These are phyloP conservation scores for Paracentrotus lividus DNA, from an alignment of 53 echinoderm and acorn worm genomes.

Conservation along the genomic window DNA sequence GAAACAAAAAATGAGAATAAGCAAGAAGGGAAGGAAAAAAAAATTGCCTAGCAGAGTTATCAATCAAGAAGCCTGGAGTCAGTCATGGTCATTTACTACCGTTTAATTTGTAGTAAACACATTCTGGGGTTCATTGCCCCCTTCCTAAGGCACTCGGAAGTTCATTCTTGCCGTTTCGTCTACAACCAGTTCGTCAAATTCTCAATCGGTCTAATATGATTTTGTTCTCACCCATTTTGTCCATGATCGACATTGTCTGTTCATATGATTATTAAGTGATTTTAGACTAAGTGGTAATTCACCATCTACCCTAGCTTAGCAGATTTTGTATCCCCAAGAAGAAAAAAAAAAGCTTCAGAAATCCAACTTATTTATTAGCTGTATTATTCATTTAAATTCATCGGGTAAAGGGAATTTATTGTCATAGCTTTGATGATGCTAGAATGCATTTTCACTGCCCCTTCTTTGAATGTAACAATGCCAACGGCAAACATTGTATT, in stretches of 20 bases:
- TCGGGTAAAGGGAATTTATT: neutral
- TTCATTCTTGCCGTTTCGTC: too few species aligned
- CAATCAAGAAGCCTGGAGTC: slow-evolving; percentile 67
- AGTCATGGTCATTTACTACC: slow-evolving; percentile 65
- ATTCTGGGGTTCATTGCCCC: slow-evolving; percentile 52
- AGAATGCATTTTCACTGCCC: slow-evolving; percentile 2
- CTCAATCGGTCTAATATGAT: neutral
- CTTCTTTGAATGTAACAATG: slow-evolving; percentile 38
- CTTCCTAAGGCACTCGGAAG: neutral
- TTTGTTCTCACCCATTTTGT: neutral
- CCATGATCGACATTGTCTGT: too few species aligned
- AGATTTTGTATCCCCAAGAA: too few species aligned
- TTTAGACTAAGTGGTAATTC: too few species aligned
- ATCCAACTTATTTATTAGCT: too few species aligned
- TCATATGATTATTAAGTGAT: too few species aligned
- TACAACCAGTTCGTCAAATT: neutral
- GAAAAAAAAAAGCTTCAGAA: too few species aligned
- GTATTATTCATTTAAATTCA: too few species aligned
- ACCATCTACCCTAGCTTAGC: too few species aligned
- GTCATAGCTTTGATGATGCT: neutral
- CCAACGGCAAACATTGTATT: slow-evolving; percentile 38
- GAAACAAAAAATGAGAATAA: slow-evolving; percentile 54
- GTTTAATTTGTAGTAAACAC: slow-evolving; percentile 54
- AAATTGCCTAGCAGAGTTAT: slow-evolving; percentile 62
- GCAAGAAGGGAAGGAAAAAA: slow-evolving; percentile 33